phyloP scores from a whole-genome alignment of 2,888 invertebrate genomes.

The Tupiocoris notatus region DNA sequence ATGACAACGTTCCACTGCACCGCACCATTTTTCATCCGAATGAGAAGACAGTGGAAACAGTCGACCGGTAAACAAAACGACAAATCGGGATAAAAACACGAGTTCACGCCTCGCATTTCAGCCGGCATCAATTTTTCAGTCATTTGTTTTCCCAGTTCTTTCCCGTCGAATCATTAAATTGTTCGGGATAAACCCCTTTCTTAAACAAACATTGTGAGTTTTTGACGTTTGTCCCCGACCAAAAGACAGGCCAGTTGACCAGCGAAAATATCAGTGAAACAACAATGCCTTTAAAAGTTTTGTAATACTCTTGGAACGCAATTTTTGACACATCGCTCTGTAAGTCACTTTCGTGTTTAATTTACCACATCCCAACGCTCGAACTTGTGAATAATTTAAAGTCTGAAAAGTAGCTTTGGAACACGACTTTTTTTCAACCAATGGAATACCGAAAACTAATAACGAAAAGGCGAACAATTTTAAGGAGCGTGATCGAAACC shows the following conservation, averaged over 20 bases:
- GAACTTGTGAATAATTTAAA: no score
- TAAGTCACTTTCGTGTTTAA: no score
- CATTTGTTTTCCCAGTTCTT: neutral
- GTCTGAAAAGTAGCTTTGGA: no score
- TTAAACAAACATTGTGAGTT: neutral
- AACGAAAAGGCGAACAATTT: no score
- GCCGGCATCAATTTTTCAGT: neutral
- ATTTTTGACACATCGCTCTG: no score
- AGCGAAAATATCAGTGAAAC: neutral
- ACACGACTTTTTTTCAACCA: no score
- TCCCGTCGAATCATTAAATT: neutral
- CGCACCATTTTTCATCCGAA: neutral
- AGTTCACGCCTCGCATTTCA: neutral
- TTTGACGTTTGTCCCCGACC: neutral
- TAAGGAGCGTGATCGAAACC: no score
- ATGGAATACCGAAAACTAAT: no score
- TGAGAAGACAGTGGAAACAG: neutral
- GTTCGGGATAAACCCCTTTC: neutral
- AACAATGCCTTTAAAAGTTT: no score
- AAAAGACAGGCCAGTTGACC: neutral
- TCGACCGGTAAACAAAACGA: neutral
- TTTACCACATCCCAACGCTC: no score
- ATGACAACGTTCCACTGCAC: neutral
- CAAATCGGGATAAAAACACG: neutral
- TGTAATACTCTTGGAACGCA: no score